A percentile compares a stretch with the other conserved stretches of the same genome.
phyloP scores from a whole-genome alignment of 2,797 vertebrate species.

The Alosa sapidissima region DNA sequence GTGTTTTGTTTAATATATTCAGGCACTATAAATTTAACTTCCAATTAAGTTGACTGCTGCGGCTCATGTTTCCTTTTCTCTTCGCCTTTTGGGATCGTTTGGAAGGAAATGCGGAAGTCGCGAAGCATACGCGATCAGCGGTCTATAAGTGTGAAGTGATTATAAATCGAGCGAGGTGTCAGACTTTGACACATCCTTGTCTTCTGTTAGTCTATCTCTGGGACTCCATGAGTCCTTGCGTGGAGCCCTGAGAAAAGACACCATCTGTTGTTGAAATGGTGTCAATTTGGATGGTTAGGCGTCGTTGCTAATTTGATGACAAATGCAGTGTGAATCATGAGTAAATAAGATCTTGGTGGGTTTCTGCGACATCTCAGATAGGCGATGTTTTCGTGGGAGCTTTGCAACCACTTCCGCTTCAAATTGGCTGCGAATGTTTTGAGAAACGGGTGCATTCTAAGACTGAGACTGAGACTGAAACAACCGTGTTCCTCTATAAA shows the following conservation, averaged over 20 bases:
- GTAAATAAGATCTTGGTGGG: background rate
- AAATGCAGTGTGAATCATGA: constrained; percentile 42
- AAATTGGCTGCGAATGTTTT: background rate
- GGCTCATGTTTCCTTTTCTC: background rate
- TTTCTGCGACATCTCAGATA: background rate
- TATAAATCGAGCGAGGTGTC: background rate
- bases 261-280: constrained; percentile 49
- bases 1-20: background rate
- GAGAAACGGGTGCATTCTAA: background rate
- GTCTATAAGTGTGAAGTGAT: background rate
- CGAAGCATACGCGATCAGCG: background rate
- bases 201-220: constrained; percentile 1
- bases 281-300: constrained; percentile 29
- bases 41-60: background rate
- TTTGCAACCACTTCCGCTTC: constrained; percentile 6
- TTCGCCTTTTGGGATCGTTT: background rate
- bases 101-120: background rate
- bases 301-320: background rate
- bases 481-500: background rate
- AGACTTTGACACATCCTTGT: background rate
- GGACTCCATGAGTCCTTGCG: background rate
- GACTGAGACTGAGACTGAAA: background rate
- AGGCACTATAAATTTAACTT: background rate
- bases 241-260: constrained; percentile 25
- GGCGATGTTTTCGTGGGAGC: background rate